Percentiles rank a stretch among this genome's conserved stretches.
Evolutionary conservation across 2,888 invertebrate species (phyloP).

Genomic region (Eupithecia pulchellata): DNA sequence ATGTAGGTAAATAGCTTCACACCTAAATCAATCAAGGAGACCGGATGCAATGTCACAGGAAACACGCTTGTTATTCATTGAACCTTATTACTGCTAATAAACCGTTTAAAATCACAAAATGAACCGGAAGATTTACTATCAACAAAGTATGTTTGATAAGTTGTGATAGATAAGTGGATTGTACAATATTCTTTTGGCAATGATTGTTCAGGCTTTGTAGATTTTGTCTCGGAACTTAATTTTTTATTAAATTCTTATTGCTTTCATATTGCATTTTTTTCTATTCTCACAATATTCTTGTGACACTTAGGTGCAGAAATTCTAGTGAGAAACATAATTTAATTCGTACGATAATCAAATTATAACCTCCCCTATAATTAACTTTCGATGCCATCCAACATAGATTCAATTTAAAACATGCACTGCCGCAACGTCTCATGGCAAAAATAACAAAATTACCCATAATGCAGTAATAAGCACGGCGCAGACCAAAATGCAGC

Average conservation of each 20-base stretch:
- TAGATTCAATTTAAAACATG: background rate
- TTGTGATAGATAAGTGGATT: background rate
- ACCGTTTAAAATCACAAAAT: slow-evolving; percentile 36
- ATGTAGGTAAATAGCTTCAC: too few relatives aligned
- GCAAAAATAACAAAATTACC: slow-evolving; percentile 33
- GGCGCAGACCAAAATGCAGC: slow-evolving; percentile 46
- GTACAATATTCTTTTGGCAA: background rate
- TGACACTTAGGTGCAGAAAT: too few relatives aligned
- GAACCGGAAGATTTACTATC: slow-evolving; percentile 18
- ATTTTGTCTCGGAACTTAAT: too few relatives aligned
- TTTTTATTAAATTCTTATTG: too few relatives aligned
- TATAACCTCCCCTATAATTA: background rate
- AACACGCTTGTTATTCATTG: slow-evolving; percentile 27
- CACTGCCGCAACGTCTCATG: background rate
- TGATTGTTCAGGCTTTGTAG: background rate
- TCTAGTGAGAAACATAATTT: too few relatives aligned
- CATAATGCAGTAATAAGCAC: slow-evolving; percentile 29
- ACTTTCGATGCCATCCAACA: background rate
- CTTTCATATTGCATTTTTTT: too few relatives aligned
- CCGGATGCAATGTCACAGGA: slow-evolving; percentile 28
- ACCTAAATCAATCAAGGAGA: background rate
- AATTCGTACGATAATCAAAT: background rate
- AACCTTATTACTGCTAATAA: slow-evolving; percentile 32
- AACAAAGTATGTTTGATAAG: background rate
- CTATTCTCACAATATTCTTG: too few relatives aligned